These are phyloP conservation scores for Cecidostiba fungosa DNA, from an alignment of 2,888 invertebrate genomes.

Conservation along the genomic window DNA sequence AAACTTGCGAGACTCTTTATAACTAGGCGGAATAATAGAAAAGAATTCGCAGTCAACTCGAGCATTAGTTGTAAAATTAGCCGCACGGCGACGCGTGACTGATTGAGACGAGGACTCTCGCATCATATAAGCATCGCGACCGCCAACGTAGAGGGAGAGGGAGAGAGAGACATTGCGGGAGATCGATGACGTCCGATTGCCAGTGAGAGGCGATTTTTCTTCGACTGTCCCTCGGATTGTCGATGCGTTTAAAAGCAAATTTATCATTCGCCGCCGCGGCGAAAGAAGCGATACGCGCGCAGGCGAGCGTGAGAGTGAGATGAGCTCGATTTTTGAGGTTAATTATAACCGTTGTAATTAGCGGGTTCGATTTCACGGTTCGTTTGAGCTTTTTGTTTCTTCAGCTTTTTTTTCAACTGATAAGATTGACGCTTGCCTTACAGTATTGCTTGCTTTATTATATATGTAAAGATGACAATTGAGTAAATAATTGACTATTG, in stretches of 20 bases:
- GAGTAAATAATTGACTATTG: too few relatives aligned
- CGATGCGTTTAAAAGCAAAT: constrained; percentile 46
- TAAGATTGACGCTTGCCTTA: background rate
- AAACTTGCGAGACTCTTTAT: too few relatives aligned
- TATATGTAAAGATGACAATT: too few relatives aligned
- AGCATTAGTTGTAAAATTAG: background rate
- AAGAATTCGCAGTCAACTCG: background rate
- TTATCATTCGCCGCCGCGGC: constrained; percentile 31
- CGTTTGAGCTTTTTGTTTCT: background rate
- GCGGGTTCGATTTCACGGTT: constrained; percentile 5
- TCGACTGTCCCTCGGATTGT: background rate
- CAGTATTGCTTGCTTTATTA: background rate
- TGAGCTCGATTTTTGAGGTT: constrained; percentile 34
- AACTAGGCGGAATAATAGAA: background rate
- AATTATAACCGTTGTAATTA: constrained; percentile 24
- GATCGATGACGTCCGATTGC: constrained; percentile 40
- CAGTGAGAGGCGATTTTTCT: constrained; percentile 38
- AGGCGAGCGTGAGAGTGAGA: constrained; percentile 10
- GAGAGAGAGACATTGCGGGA: constrained; percentile 12
- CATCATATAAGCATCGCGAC: constrained; percentile 16
- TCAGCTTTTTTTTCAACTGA: background rate
- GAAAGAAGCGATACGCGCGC: background rate
- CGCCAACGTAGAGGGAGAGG: background rate
- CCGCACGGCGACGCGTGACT: background rate
- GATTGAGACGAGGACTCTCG: background rate